Evolutionary conservation across 2,888 invertebrate genomes (phyloP).

Genomic region (Caenorhabditis sp.): DNA sequence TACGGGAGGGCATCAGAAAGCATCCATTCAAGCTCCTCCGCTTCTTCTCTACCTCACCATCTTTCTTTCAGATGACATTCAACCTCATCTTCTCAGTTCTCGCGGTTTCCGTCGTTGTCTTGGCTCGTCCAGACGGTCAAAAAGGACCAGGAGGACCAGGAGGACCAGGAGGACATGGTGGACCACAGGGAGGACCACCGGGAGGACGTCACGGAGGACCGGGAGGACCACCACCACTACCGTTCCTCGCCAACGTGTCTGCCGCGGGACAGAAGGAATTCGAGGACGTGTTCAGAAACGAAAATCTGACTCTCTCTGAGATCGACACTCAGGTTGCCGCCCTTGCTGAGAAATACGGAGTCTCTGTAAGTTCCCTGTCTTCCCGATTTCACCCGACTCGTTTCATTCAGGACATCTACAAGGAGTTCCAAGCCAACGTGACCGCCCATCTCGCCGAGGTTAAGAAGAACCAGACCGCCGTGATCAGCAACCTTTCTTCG

Average conservation of each 20-base stretch:
- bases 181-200: constrained; percentile 14
- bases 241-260: constrained; percentile 35
- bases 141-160: too few species aligned
- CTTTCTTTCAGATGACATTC: constrained; percentile 5
- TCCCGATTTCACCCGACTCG: too few species aligned
- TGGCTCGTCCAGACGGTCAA: constrained; percentile 10
- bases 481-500: constrained; percentile 49
- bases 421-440: constrained; percentile 52
- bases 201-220: constrained; percentile 9
- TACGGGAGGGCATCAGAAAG: neutral
- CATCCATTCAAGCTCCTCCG: neutral
- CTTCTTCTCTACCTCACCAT: neutral
- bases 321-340: constrained; percentile 38
- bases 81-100: neutral
- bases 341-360: constrained; percentile 56
- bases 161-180: constrained; percentile 5
- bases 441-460: constrained; percentile 49
- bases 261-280: constrained; percentile 21
- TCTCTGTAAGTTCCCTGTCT: constrained; percentile 54
- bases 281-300: constrained; percentile 38
- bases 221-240: constrained; percentile 14
- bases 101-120: neutral
- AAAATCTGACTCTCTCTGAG: constrained; percentile 40
- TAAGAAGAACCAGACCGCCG: constrained; percentile 49
- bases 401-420: constrained; percentile 37